These are phyloP conservation scores for Calycopis cecrops DNA, from an alignment of 1,140 invertebrate genomes.

Conservation along the genomic window DNA sequence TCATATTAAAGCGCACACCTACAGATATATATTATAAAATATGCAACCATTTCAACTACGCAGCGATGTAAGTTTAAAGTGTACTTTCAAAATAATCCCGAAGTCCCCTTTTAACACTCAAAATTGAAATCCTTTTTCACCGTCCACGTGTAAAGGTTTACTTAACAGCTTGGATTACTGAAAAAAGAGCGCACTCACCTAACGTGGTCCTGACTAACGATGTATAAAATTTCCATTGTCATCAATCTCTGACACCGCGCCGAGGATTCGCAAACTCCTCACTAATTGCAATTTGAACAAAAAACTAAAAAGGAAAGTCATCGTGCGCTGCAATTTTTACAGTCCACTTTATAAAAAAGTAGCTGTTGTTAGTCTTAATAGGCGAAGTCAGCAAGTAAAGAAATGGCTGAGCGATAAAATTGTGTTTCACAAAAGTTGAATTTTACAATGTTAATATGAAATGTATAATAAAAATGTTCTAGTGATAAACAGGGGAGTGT, in stretches of 20 bases:
- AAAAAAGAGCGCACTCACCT: slow-evolving; percentile 66
- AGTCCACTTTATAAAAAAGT: slow-evolving; percentile 46
- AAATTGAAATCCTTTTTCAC: slow-evolving; percentile 3
- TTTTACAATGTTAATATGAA: slow-evolving; percentile 2
- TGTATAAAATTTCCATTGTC: slow-evolving; percentile 75
- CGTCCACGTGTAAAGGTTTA: slow-evolving; percentile 28
- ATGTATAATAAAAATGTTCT: slow-evolving; percentile 1
- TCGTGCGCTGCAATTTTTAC: slow-evolving; percentile 61
- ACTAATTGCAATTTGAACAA: slow-evolving; percentile 73
- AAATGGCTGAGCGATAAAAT: slow-evolving; percentile 16
- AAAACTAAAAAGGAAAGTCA: slow-evolving; percentile 67
- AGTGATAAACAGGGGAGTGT: neutral
- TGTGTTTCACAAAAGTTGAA: slow-evolving; percentile 1
- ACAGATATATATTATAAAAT: too few relatives aligned
- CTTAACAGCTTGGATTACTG: slow-evolving; percentile 56
- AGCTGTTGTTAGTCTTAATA: slow-evolving; percentile 37
- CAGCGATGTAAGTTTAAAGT: too few relatives aligned
- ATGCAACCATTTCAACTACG: too few relatives aligned
- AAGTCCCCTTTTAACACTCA: neutral
- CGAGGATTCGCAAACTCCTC: slow-evolving; percentile 70
- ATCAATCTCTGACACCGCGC: slow-evolving; percentile 72
- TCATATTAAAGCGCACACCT: too few relatives aligned
- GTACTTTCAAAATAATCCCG: too few relatives aligned
- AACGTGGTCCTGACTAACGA: slow-evolving; percentile 68
- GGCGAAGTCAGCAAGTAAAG: slow-evolving; percentile 32